These are phyloP conservation scores for Amphipyra tragopoginis DNA, from an alignment of 2,888 invertebrate species.

Conservation along the genomic window DNA sequence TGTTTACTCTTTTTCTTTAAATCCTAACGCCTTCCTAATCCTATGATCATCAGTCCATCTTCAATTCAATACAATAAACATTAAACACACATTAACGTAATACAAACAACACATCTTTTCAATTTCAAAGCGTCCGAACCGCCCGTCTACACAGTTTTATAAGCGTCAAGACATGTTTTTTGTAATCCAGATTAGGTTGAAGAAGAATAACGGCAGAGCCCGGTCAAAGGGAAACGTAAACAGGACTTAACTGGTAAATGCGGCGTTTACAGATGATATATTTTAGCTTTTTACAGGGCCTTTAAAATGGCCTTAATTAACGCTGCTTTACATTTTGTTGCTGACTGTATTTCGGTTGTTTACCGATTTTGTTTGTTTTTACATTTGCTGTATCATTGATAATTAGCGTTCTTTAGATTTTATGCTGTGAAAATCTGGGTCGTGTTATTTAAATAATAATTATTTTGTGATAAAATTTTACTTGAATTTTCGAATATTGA, in stretches of 20 bases:
- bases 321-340: slow-evolving; percentile 17
- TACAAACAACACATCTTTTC: not conserved
- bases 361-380: slow-evolving; percentile 3
- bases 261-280: slow-evolving; percentile 49
- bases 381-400: slow-evolving; percentile 6
- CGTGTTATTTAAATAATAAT: not conserved
- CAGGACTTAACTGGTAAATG: slow-evolving; percentile 59
- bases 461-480: no score
- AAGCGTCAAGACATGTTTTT: slow-evolving; percentile 70
- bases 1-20: not conserved
- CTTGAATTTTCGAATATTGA: no score
- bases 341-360: slow-evolving; percentile 24
- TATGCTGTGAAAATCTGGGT: slow-evolving; percentile 5
- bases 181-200: slow-evolving; percentile 76
- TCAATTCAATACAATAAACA: not conserved
- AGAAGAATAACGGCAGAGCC: slow-evolving; percentile 71
- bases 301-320: slow-evolving; percentile 46
- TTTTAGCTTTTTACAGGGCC: slow-evolving; percentile 40
- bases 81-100: slow-evolving; percentile 1
- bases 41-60: slow-evolving; percentile 2
- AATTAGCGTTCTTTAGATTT: slow-evolving; percentile 16
- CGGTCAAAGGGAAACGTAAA: slow-evolving; percentile 73
- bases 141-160: slow-evolving; percentile 51
- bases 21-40: not conserved
- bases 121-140: slow-evolving; percentile 14